Conservation (phyloP, 2,797 vertebrate species). For the Podarcis siculus region DNA sequence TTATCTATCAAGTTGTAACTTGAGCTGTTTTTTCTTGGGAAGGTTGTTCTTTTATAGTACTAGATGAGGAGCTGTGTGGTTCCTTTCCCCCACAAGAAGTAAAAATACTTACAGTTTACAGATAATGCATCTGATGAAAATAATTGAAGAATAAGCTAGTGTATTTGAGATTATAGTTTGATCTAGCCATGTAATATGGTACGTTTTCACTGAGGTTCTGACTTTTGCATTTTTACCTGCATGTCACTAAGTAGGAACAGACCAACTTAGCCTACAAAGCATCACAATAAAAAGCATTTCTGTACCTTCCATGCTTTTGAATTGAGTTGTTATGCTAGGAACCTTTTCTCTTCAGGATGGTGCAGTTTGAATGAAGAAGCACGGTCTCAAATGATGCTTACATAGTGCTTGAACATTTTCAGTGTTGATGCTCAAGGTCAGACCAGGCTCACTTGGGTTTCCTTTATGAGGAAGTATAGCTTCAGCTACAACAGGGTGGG, state of each 20-base stretch:
- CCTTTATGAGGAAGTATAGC: background rate
- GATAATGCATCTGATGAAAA: background rate
- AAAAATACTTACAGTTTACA: background rate
- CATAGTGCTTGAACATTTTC: background rate
- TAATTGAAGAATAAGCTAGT: constrained; percentile 8
- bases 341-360: background rate
- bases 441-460: background rate
- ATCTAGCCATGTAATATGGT: background rate
- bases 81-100: constrained; percentile 39
- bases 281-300: background rate
- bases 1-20: constrained; percentile 10
- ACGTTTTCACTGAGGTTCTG: background rate
- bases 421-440: background rate
- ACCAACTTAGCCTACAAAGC: no score
- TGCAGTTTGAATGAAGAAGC: background rate
- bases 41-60: background rate
- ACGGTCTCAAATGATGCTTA: background rate
- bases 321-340: background rate
- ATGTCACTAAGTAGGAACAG: background rate
- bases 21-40: constrained; percentile 6
- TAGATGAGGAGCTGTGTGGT: background rate
- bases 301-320: background rate
- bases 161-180: background rate
- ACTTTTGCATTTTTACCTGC: background rate
- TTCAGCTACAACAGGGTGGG: background rate